Evolutionary conservation across 92 coral and sea anemone genomes (phyloP).

Genomic region (Metridium senile): DNA sequence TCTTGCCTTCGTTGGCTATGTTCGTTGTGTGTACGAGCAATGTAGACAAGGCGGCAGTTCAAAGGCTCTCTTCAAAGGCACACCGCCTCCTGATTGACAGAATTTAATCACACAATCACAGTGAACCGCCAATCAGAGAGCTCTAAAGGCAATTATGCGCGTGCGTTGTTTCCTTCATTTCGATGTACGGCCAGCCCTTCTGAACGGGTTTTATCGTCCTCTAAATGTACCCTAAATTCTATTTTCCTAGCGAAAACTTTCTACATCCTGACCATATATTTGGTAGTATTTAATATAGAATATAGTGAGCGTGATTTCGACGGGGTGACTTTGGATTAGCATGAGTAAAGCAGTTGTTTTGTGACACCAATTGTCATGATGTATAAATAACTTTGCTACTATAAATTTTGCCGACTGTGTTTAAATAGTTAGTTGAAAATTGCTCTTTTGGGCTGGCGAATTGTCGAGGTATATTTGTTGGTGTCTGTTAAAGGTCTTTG

Average conservation of each 20-base stretch:
- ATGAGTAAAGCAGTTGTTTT: too few species aligned
- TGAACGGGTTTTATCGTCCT: slow-evolving; percentile 47
- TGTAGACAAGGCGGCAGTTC: slow-evolving; percentile 78
- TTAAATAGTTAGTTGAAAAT: slow-evolving; percentile 1
- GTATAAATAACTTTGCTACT: slow-evolving; percentile 35
- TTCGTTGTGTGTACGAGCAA: slow-evolving; percentile 67
- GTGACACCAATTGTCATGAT: not conserved
- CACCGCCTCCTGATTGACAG: slow-evolving; percentile 98
- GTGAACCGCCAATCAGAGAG: slow-evolving; percentile 79
- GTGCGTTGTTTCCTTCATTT: slow-evolving; percentile 68
- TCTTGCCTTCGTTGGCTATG: slow-evolving; percentile 62
- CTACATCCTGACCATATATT: slow-evolving; percentile 19
- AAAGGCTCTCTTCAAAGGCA: slow-evolving; percentile 85
- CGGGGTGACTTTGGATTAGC: too few species aligned
- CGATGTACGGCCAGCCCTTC: slow-evolving; percentile 62
- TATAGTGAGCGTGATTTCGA: not conserved
- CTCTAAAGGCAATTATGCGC: slow-evolving; percentile 81
- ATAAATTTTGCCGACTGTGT: slow-evolving; percentile 6
- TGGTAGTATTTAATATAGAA: not conserved
- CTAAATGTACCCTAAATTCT: slow-evolving; percentile 27
- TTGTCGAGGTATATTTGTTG: not conserved
- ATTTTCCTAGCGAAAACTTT: slow-evolving; percentile 26
- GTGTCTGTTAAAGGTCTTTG: not conserved
- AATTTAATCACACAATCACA: slow-evolving; percentile 98
- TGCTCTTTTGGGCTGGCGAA: slow-evolving; percentile 24